phyloP scores from a whole-genome alignment of 2,113 vertebrate genomes.

The Oryzias melastigma region DNA sequence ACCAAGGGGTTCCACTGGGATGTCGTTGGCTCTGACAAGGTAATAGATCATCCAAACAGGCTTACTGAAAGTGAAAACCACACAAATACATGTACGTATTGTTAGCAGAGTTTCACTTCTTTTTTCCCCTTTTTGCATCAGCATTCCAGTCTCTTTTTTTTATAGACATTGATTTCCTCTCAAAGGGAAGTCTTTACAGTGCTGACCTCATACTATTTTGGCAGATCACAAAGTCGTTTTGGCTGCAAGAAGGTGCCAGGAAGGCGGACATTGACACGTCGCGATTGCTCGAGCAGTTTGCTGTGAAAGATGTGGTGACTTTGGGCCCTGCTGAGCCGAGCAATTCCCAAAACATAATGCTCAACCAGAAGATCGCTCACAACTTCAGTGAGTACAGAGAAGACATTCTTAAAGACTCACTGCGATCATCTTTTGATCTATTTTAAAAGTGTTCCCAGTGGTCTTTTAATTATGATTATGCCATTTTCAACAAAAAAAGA shows the following conservation, averaged over 20 bases:
- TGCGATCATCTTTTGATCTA: too few species aligned
- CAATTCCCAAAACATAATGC: conserved; percentile 70
- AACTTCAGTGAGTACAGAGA: conserved; percentile 80
- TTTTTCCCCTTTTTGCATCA: conserved; percentile 18
- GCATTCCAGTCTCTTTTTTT: conserved; percentile 7
- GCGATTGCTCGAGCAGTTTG: conserved; percentile 73
- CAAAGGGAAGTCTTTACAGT: conserved; percentile 16
- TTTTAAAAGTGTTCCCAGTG: too few species aligned
- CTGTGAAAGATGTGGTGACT: conserved; percentile 45
- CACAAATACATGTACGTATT: background rate
- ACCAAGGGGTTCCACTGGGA: conserved; percentile 84
- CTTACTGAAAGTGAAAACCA: background rate
- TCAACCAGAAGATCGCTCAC: conserved; percentile 75
- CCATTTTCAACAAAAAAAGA: too few species aligned
- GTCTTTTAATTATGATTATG: too few species aligned
- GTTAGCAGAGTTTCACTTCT: background rate
- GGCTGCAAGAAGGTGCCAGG: conserved; percentile 56
- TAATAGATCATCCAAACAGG: conserved; percentile 17
- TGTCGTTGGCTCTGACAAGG: conserved; percentile 70
- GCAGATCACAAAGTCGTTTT: conserved; percentile 82
- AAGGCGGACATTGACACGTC: conserved; percentile 64
- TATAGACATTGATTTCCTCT: conserved; percentile 31
- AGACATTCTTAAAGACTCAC: background rate
- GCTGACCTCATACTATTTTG: conserved; percentile 47
- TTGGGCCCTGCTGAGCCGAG: conserved; percentile 24